Evolutionary conservation across 2,113 vertebrate genomes (phyloP), one percentile per base, ranked within the genome.

Genomic region (Puma concolor): DNA sequence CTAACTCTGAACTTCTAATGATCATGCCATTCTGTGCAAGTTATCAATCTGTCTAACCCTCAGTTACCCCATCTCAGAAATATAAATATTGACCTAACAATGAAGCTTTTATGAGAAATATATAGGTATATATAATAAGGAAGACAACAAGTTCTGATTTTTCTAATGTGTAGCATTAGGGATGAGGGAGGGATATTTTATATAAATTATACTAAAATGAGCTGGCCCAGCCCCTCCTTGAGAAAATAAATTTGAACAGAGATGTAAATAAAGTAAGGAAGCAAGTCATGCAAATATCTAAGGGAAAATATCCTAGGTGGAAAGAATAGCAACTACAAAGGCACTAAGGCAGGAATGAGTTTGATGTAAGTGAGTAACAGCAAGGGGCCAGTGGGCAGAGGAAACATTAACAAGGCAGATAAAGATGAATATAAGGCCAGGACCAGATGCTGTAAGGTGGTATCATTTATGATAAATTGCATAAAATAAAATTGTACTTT

Each of bases 161-260:
- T 66, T 33, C 36, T 33, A n/a, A 38, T 64, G 36, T 27, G 1
- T 74, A n/a, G 57, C 21, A 25, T 36, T 76, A 81, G 60, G 33
- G 33, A n/a, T 33, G 4, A 29, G 19, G 72, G 21, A 86, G 7
- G 15, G 0, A 8, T 50, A 84, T 86, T 96, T 41, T 31, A 91
- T 44, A 79, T 63, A 63, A 83, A 82, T 44, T 44, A 48, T 54
- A 23, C 77, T 91, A 16, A 71, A 93, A 88, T 63, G 23, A 12
- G 27, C 17, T 67, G 16, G 81, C 14, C 33, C 27, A 66, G 29
- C 1, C 27, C 7, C 44, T 71, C 41, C 21, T 19, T 29, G 57
- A 96, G 72, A n/a, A 95, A 76, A 41, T 80, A 17, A 31, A 64
- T 94, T 82, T 91, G 74, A 95, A 44, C 8, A 94, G n/a, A 94